Evolutionary conservation across 1,140 invertebrate genomes (phyloP), one percentile per base, ranked within the genome.

Genomic region (Rhopalosiphum padi): DNA sequence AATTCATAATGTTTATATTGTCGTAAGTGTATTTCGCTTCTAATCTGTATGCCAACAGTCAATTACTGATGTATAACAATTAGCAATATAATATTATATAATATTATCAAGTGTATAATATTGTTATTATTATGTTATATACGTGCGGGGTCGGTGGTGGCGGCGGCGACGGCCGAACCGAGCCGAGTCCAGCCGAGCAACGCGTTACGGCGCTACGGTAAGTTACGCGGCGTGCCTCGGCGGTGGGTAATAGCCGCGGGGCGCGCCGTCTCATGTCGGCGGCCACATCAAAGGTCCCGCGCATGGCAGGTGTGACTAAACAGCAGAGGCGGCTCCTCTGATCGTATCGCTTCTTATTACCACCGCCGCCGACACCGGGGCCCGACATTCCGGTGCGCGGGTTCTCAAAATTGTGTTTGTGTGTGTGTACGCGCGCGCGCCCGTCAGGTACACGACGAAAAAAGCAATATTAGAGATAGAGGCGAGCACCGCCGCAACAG

Each of bases 301-400:
- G 94, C 94, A 94, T 94, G 94, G 94, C 94, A 94, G 94, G 94
- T 94, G 94, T 94, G 94, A 94, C 94, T 94, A 94, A 94, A 94
- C 82, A 93, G 94, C 94, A 92, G 90, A 94, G 94, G 94, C 94
- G 94, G 94, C 94, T 86, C 86, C 91, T 94, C 94, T 92, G 94
- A 94, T 94, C 94, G 90, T 92, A 91, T 94, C 90, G 51, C 94
- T 94, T 94, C 94, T 94, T 94, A 94, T 94, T 94, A 94, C 90
- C 94, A 85, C 87, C 90, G 90, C 90, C 85, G 23, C 23, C 83
- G 37, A 41, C 83, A 25, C 35, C 83, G 9, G 46, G 68, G 46
- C 43, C 77, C 82, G 91, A 86, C 91, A 93, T 93, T 93, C 91
- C 91, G 91, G 43, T 25, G 91, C 77, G 82, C 48, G 91, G 91